Base-by-base conservation (phyloP, 1,140 invertebrate species). In the Rhizoglyphus robini region DNA sequence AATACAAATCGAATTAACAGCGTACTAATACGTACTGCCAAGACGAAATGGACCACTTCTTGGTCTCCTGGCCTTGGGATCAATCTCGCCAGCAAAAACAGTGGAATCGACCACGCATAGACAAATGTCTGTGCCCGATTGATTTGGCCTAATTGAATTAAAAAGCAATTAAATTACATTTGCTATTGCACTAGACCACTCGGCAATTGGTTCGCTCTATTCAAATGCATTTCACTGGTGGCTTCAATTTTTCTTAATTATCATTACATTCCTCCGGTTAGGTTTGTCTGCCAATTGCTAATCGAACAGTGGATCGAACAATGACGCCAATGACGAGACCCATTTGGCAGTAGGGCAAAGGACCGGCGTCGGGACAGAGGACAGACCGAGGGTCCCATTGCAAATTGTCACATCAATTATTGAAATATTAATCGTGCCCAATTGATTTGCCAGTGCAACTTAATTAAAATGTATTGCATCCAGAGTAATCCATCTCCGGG, bases 111-210 rank as follows among this genome's bases (percentile, higher is more conserved):
- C 51, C 51, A 54, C 23, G 8, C 20, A 54, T 20, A 54, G 8
- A 54, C 51, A 54, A 54, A 54, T 54, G 51, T 54, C 8, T 54
- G 8, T 18, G 18, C 20, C 8, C 51, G 31, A 54, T 54, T 54
- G 51, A 54, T 54, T 41, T 8, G 36, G 36, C 36, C 18, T 54
- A 54, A 54, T 54, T 54, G 23, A 54, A 54, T 54, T 54, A 54
- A 54, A 20, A 8, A 8, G 8, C 51, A 54, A 54, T 54, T 54
- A 54, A 54, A 25, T 54, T 15, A 54, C 51, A 54, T 25, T 5
- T 25, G 20, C 51, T 15, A 54, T 27, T 27, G 31, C 23, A 32
- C 15, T 27, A 54, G 8, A 54, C 23, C 8, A 54, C 8, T 15
- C 8, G 8, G 23, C 8, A 54, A 54, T 32, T 5, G 51, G 23